These are phyloP conservation scores for Teinopalpus imperialis DNA, from an alignment of 2,888 invertebrate genomes.

Conservation along the genomic window DNA sequence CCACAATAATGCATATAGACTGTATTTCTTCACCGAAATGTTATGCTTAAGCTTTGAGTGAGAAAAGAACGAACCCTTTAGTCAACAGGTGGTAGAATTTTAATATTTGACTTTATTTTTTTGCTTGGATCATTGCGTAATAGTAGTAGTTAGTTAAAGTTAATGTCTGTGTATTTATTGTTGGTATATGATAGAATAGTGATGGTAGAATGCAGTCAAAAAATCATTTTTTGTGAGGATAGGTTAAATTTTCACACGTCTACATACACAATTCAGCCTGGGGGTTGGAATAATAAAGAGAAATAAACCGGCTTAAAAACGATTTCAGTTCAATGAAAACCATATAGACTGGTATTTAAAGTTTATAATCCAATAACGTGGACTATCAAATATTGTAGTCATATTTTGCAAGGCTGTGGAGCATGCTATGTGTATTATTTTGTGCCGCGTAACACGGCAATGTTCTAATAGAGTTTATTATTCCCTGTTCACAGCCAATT, in stretches of 20 bases:
- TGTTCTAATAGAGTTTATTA: conserved; percentile 15
- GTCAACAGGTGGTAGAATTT: too few species aligned
- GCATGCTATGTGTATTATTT: conserved; percentile 11
- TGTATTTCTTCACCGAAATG: too few species aligned
- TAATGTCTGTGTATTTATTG: too few species aligned
- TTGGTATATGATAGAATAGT: too few species aligned
- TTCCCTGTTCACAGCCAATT: background rate
- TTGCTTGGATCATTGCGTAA: too few species aligned
- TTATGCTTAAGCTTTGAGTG: too few species aligned
- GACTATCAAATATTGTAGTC: conserved; percentile 9
- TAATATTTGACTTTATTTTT: too few species aligned
- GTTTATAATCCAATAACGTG: conserved; percentile 10
- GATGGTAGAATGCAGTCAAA: conserved; percentile 7
- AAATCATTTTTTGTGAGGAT: conserved; percentile 12
- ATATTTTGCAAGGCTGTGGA: conserved; percentile 10
- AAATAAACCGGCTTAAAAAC: conserved; percentile 8
- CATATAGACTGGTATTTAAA: background rate
- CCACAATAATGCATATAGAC: too few species aligned
- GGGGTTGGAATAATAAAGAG: conserved; percentile 17
- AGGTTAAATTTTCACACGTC: conserved; percentile 11
- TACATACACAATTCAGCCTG: conserved; percentile 4
- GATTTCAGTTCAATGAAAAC: conserved; percentile 10
- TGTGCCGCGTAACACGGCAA: conserved; percentile 7
- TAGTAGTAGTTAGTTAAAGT: too few species aligned
- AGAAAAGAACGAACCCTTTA: too few species aligned